Evolutionary conservation across 2,888 invertebrate genomes (phyloP).

Genomic region (Limnephilus rhombicus): DNA sequence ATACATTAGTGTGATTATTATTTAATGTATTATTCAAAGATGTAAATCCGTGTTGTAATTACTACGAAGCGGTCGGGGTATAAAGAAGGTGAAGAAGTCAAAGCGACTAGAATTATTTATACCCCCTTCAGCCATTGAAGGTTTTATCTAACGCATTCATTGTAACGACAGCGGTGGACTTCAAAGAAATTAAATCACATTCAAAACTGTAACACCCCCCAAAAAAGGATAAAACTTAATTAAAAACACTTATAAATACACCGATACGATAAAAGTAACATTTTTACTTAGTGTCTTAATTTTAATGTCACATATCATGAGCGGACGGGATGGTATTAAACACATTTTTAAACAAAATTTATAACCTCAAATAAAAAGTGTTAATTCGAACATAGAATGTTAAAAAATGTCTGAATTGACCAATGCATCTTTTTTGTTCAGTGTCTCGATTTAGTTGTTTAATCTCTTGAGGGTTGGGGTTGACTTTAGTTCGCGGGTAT

Average conservation of each 20-base stretch:
- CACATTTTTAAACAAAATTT: too few relatives aligned
- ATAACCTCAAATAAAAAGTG: background rate
- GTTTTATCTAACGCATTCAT: slow-evolving; percentile 43
- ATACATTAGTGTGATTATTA: slow-evolving; percentile 20
- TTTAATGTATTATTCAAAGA: slow-evolving; percentile 9
- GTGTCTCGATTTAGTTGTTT: background rate
- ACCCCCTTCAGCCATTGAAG: slow-evolving; percentile 30
- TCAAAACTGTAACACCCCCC: background rate
- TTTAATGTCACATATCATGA: background rate
- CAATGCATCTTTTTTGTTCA: background rate
- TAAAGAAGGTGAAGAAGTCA: slow-evolving; percentile 8
- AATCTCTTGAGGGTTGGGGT: background rate
- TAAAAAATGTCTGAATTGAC: background rate
- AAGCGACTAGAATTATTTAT: slow-evolving; percentile 28
- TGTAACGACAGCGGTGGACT: slow-evolving; percentile 28
- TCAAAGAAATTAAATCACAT: slow-evolving; percentile 35
- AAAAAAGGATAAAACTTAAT: background rate
- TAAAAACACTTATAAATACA: background rate
- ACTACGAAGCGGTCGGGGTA: background rate
- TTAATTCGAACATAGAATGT: background rate
- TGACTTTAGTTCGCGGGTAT: slow-evolving; percentile 21
- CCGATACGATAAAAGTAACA: background rate
- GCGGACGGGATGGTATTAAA: background rate
- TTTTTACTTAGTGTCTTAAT: background rate
- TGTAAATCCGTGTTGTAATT: slow-evolving; percentile 31